Base-by-base conservation (phyloP, 2,888 invertebrate genomes). In the Tipula helvola region DNA sequence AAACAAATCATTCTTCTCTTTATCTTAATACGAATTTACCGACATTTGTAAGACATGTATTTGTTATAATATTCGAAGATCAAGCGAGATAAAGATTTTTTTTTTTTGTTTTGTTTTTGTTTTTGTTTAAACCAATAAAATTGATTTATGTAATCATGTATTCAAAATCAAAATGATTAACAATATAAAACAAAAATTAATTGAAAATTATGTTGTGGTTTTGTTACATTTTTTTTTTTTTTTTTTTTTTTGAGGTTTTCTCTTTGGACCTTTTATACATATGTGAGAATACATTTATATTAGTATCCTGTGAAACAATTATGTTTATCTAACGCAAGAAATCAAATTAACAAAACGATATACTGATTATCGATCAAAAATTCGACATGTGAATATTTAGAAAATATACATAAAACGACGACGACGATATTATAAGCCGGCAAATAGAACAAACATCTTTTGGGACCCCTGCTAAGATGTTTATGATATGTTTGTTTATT, bases 1-100 rank as follows among this genome's bases (percentile, higher is more conserved):
- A 71, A 71, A 71, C 71, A 71, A 71, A 71, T 71, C 71, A 71
- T 71, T 71, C 71, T 71, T 71, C 71, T 71, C 71, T 71, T 71
- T 71, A 71, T 71, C 71, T 71, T 28, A n/a, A 7, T 18, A 28
- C 10, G 28, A 12, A 71, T 71, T 71, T 71, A 71, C 71, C 71
- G 71, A 71, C 71, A 71, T 71, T 71, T 71, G 71, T 71, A 71
- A 71, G 71, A 71, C 71, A 71, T 71, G 71, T 8, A 71, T 71
- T 71, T 71, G 71, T 71, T 71, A 71, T 71, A 71, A 28, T 71
- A 71, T 71, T 71, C 71, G 71, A 71, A 71, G 71, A 71, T 71
- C 71, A 71, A 71, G 71, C n/a, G 71, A 28, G 28, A 71, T 71
- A 71, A 71, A 71, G 28, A 28, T 28, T 28, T 28, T 28, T 13